phyloP scores from a whole-genome alignment of 1,140 invertebrate species.

The Teleopsis dalmanni region DNA sequence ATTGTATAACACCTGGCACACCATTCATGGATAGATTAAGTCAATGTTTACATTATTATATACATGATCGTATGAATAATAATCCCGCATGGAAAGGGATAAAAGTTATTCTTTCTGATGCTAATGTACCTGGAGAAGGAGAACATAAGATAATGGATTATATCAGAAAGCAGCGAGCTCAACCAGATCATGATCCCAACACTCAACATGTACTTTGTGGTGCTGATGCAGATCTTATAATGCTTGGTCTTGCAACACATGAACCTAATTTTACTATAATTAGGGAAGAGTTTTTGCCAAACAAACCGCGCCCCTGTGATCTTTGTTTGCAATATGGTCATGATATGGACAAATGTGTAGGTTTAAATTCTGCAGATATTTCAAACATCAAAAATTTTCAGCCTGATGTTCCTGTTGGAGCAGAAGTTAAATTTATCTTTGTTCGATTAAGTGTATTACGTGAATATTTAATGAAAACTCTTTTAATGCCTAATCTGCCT shows the following conservation, averaged over 20 bases:
- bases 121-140: conserved; percentile 97
- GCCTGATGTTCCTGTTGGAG: conserved; percentile 50
- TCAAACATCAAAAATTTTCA: conserved; percentile 22
- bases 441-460: conserved; percentile 85
- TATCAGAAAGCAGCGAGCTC: conserved; percentile 90
- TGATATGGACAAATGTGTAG: conserved; percentile 92
- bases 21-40: conserved; percentile 96
- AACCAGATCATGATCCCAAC: conserved; percentile 95
- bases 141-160: conserved; percentile 99
- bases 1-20: conserved; percentile 98
- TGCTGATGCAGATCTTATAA: conserved; percentile 97
- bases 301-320: conserved; percentile 92
- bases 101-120: conserved; percentile 95
- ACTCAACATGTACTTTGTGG: conserved; percentile 97
- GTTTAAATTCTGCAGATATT: conserved; percentile 48
- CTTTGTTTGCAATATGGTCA: conserved; percentile 94
- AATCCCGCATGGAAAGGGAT: conserved; percentile 93
- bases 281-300: conserved; percentile 97
- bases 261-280: conserved; percentile 98
- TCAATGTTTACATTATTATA: conserved; percentile 90
- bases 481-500: conserved; percentile 88
- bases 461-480: conserved; percentile 89
- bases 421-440: conserved; percentile 79
- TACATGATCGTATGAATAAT: conserved; percentile 88
- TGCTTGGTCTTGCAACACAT: conserved; percentile 96